Evolutionary conservation across 2,113 vertebrate genomes (phyloP), one percentile per base, ranked within the genome.

Genomic region (Rhodinocichla rosea): DNA sequence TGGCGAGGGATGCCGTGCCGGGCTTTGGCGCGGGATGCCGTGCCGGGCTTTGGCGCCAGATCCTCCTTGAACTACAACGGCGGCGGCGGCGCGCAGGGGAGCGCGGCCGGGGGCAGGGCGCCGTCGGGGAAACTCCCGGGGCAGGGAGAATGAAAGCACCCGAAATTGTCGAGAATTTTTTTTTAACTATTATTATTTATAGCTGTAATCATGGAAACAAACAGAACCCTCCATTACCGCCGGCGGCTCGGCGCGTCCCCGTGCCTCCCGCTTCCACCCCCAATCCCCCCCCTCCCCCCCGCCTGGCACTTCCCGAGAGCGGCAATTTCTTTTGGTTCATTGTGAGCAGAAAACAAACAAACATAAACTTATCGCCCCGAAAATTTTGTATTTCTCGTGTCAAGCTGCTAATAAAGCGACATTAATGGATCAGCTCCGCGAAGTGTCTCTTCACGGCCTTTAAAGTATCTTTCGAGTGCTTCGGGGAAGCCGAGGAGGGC

Each of bases 181-280:
- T 55, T 55, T 55, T 6, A 37, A 74, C 65, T 91, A 82, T 86
- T 95, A 89, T 95, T 97, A 95, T 95, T 95, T 90, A 74, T 71
- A 77, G 84, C 90, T 83, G 81, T 92, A 95, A 91, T 95, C 87
- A 86, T 74, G 88, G 92, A 89, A 97, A 90, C 78, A 93, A 95
- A 91, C 62, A 79, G 60, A 95, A 91, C 87, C 90, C 37, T 91
- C 76, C 76, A 89, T 91, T 94, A 92, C 70, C 53, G 69, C 88
- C 67, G 57, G 77, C 92, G n/a, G 76, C 79, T 91, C 69, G 39
- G 86, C 62, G 67, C 89, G 60, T 83, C 87, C 75, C 62, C 45
- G 39, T 53, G 53, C 75, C 76, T 76, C 50, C 69, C 23, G 59
- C 90, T 91, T 71, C 55, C 88, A 44, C n/a, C 33, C 56, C 39